Conservation (phyloP, 1,140 invertebrate species). For the Euglossa dilemma region DNA sequence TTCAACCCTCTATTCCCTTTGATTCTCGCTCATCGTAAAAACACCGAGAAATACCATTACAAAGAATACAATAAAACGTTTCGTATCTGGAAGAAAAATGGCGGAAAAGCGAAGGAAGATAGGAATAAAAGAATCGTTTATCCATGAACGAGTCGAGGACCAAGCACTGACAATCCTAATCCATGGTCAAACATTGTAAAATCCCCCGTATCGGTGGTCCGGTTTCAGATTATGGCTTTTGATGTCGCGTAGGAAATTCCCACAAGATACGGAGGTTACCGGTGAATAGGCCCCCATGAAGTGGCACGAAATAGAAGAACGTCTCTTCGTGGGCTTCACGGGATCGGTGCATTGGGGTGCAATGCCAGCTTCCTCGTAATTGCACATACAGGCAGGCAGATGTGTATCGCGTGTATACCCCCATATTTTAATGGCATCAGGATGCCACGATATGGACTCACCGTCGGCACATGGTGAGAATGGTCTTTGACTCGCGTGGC, state of each 20-base stretch:
- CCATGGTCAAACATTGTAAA: not conserved
- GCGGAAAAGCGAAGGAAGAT: not conserved
- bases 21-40: too few species aligned
- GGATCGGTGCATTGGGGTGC: conserved; percentile 56
- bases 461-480: conserved; percentile 50
- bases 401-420: conserved; percentile 60
- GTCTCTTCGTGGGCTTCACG: conserved; percentile 49
- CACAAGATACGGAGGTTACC: conserved; percentile 39
- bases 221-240: not conserved
- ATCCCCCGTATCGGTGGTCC: not conserved
- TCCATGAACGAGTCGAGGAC: not conserved
- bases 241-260: conserved; percentile 53
- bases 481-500: conserved; percentile 42
- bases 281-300: conserved; percentile 61
- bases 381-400: conserved; percentile 60
- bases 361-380: conserved; percentile 61
- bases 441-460: conserved; percentile 24
- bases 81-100: too few species aligned
- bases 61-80: too few species aligned
- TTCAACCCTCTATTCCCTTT: too few species aligned
- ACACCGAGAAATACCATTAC: too few species aligned
- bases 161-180: not conserved
- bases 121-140: not conserved
- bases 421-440: conserved; percentile 60
- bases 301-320: conserved; percentile 45